A percentile compares a stretch with the other conserved stretches of the same genome.
phyloP scores from a whole-genome alignment of 2,797 vertebrate species.

The Danio jaintianensis region DNA sequence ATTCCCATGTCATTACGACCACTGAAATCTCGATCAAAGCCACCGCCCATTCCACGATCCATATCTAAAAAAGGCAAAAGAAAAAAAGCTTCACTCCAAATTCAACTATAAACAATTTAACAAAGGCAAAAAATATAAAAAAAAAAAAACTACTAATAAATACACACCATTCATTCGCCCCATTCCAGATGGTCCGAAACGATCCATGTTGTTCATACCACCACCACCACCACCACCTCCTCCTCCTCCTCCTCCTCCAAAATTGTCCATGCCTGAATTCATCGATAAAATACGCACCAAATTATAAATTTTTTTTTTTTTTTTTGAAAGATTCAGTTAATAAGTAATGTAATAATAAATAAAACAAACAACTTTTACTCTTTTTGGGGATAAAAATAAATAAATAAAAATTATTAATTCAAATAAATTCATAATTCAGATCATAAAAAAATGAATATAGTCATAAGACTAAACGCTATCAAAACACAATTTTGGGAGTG shows the following conservation, averaged over 20 bases:
- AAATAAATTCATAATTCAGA: not conserved
- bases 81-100: constrained; percentile 51
- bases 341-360: too few species aligned
- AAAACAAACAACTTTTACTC: not conserved
- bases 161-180: constrained; percentile 92
- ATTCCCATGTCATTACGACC: constrained; percentile 92
- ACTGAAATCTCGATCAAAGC: constrained; percentile 90
- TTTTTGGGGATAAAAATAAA: too few species aligned
- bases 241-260: constrained; percentile 79
- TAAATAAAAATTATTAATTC: too few species aligned
- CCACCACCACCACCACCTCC: too few species aligned
- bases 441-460: not conserved
- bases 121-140: not conserved
- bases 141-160: not conserved
- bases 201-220: constrained; percentile 87
- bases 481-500: too few species aligned
- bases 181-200: constrained; percentile 92
- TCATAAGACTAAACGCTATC: too few species aligned
- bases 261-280: constrained; percentile 91
- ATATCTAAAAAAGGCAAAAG: constrained; percentile 77
- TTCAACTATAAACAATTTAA: constrained; percentile 30
- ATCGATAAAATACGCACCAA: too few species aligned
- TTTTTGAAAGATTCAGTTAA: too few species aligned
- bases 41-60: constrained; percentile 88
- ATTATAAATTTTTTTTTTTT: too few species aligned